Base-by-base conservation (phyloP, 2,797 vertebrate species). In the Myotis findleyi region DNA sequence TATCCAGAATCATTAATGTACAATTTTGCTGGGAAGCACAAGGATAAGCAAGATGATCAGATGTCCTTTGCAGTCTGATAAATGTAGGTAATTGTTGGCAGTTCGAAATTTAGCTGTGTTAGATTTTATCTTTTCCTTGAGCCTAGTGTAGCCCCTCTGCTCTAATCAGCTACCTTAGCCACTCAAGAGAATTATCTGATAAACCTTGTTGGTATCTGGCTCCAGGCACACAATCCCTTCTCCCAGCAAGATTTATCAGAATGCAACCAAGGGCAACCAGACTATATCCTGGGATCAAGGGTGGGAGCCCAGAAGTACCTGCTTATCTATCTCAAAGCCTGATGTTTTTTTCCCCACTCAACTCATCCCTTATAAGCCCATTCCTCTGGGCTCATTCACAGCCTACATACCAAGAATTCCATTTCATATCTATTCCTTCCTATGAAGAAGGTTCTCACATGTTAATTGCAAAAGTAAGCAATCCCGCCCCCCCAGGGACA, bases 61-160 rank as follows among this genome's bases (percentile, higher is more conserved):
- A 96, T 84, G 73, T 68, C 87, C 82, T 86, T 36, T 69, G 73
- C 49, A 59, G 69, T 53, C 83, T 85, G 80, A 95, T 72, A 89
- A 93, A 86, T 80, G 80, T 71, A 83, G 20, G 41, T 71, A 79
- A 66, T 55, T 85, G 80, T 47, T 88, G 68, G 18, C 72, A 53
- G 71, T 85, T 80, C 57, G 72, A n/a, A 80, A 81, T 7, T 8
- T 17, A 23, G 47, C 36, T 57, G 20, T 53, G 30, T 87, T 59
- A 79, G 76, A 87, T 89, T 84, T 55, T 77, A 89, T 55, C 55
- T 92, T 75, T 62, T 55, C 20, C 23, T 47, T 89, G 33, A 87
- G 69, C 62, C 77, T 11, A 59, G 38, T 5, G 38, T 38, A 38
- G n/a, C 79, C 36, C 13, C 53, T 80, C 33, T 69, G 55, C 30